phyloP scores from a whole-genome alignment of 2,888 invertebrate genomes.

The Drosophila macrothrix region DNA sequence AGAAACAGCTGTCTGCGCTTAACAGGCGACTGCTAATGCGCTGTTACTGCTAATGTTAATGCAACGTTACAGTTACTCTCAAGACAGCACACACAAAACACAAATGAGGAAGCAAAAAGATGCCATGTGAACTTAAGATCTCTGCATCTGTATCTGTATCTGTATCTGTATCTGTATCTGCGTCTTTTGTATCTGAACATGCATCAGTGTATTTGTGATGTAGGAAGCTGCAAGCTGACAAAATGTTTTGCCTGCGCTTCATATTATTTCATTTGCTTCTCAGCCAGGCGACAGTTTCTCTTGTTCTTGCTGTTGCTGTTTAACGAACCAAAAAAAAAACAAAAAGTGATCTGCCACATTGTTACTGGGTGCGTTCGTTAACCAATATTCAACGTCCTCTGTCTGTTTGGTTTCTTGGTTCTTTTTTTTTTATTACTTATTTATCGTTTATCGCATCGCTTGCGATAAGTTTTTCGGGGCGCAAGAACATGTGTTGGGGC shows the following conservation, averaged over 20 bases:
- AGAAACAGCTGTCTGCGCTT: slow-evolving; percentile 41
- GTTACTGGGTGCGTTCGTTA: slow-evolving; percentile 50
- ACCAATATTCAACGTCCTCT: slow-evolving; percentile 18
- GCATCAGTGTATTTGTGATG: slow-evolving; percentile 29
- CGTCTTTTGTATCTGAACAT: slow-evolving; percentile 22
- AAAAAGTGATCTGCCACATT: slow-evolving; percentile 63
- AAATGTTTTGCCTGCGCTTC: slow-evolving; percentile 63
- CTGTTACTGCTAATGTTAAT: slow-evolving; percentile 9
- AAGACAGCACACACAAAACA: slow-evolving; percentile 41
- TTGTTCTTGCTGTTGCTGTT: slow-evolving; percentile 34
- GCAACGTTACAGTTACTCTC: slow-evolving; percentile 15
- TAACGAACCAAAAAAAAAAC: slow-evolving; percentile 60
- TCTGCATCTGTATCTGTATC: slow-evolving; percentile 28
- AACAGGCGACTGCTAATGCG: slow-evolving; percentile 24
- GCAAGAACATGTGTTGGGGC: slow-evolving; percentile 83
- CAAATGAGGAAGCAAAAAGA: slow-evolving; percentile 65
- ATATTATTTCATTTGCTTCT: slow-evolving; percentile 55
- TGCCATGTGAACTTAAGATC: slow-evolving; percentile 49
- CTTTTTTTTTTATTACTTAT: slow-evolving; percentile 67
- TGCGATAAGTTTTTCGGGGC: slow-evolving; percentile 83
- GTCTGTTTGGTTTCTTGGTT: not conserved
- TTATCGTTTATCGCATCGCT: slow-evolving; percentile 80
- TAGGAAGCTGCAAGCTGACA: slow-evolving; percentile 64
- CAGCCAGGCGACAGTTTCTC: slow-evolving; percentile 61
- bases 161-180: slow-evolving; percentile 26